These are phyloP conservation scores for Cataglyphis hispanica DNA, from an alignment of 1,140 invertebrate species.

Conservation along the genomic window DNA sequence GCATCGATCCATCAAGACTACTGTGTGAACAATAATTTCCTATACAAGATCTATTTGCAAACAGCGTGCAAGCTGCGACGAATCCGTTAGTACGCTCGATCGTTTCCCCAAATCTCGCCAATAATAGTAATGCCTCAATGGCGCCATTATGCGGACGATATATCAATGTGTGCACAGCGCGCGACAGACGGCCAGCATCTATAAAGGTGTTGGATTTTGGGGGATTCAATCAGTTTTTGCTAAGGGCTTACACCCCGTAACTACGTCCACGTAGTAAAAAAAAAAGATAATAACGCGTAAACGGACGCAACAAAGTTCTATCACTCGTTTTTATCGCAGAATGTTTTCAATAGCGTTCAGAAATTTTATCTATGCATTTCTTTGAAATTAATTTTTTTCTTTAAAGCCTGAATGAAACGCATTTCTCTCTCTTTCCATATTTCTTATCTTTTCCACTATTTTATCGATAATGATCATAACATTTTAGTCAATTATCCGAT, in stretches of 20 bases:
- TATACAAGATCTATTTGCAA: conserved; percentile 85
- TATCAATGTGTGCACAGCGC: conserved; percentile 81
- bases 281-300: conserved; percentile 40
- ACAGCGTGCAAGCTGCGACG: conserved; percentile 85
- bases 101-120: conserved; percentile 85
- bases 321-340: neutral
- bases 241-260: conserved; percentile 48
- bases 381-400: neutral
- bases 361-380: neutral
- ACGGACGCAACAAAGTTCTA: conserved; percentile 1
- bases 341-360: neutral
- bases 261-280: conserved; percentile 44
- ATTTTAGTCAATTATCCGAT: neutral
- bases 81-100: conserved; percentile 83
- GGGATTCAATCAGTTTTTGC: conserved; percentile 78
- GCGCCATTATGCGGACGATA: conserved; percentile 83
- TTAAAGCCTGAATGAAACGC: neutral
- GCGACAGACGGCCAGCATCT: conserved; percentile 75
- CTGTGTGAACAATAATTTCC: conserved; percentile 80
- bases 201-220: conserved; percentile 82
- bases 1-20: conserved; percentile 34
- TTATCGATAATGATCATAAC: neutral
- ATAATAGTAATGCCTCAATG: conserved; percentile 84
- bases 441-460: neutral
- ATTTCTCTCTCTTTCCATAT: neutral